A percentile compares a stretch with the other conserved stretches of the same genome.
Conservation (phyloP, 2,113 vertebrate genomes). For the Castor canadensis region DNA sequence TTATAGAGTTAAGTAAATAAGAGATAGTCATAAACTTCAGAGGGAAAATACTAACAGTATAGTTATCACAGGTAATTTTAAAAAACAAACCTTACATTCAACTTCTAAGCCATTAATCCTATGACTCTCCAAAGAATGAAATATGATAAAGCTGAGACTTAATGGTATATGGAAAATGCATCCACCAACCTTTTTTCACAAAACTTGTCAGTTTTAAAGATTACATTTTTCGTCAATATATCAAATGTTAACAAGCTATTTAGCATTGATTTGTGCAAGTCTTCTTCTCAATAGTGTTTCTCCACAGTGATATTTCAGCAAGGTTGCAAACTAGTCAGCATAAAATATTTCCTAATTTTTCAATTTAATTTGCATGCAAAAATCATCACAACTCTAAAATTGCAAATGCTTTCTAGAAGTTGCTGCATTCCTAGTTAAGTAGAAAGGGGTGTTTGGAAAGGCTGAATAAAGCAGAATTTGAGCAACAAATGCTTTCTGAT, state of each 20-base stretch:
- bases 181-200: slow-evolving; percentile 85
- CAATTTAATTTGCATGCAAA: slow-evolving; percentile 85
- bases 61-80: slow-evolving; percentile 83
- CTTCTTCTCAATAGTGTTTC: slow-evolving; percentile 92
- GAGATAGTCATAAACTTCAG: slow-evolving; percentile 81
- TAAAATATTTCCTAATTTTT: slow-evolving; percentile 88
- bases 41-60: slow-evolving; percentile 78
- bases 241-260: slow-evolving; percentile 90
- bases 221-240: slow-evolving; percentile 88
- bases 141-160: slow-evolving; percentile 84
- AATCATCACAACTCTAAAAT: slow-evolving; percentile 94
- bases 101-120: slow-evolving; percentile 78
- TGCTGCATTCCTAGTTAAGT: slow-evolving; percentile 90
- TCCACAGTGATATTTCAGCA: slow-evolving; percentile 99
- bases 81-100: slow-evolving; percentile 68
- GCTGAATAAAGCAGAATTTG: slow-evolving; percentile 54
- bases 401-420: slow-evolving; percentile 97
- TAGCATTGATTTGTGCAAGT: slow-evolving; percentile 89
- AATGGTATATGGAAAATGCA: slow-evolving; percentile 81
- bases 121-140: slow-evolving; percentile 79
- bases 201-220: slow-evolving; percentile 94
- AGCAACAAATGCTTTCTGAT: neutral
- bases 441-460: slow-evolving; percentile 87
- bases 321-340: slow-evolving; percentile 88
- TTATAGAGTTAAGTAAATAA: slow-evolving; percentile 85